Base-by-base conservation (phyloP, 2,888 invertebrate species). In the Arctia plantaginis region DNA sequence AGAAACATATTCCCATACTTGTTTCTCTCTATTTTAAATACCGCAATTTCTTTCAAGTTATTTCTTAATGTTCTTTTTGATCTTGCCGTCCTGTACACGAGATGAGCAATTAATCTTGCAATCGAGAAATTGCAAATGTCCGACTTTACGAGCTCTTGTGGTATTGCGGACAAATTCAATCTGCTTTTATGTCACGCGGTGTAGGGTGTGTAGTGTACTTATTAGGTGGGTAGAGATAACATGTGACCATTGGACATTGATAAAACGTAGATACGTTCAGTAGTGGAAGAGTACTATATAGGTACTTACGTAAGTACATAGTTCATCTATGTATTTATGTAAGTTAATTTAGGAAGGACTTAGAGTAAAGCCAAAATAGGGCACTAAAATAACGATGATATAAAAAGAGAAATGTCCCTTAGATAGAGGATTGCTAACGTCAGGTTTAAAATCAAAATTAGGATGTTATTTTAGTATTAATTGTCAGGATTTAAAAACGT, bases 31-130 rank as follows among this genome's bases (percentile, higher is more conserved):
- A n/a, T 72, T 35, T 51, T 15, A 59, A n/a, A 69, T 39, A 59
- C n/a, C 12, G n/a, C 39, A 47, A 59, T 62, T 66, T 33, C 20
- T 35, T 13, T 35, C 6, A 12, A 66, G 30, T 69, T 35, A 20
- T 23, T 23, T 55, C 35, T 69, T n/a, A 55, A 35, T 18, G 20
- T n/a, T 55, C 47, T 69, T 85, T 30, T 35, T 74, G 30, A 55
- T 65, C 15, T 70, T 27, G 44, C 88, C 86, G 85, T 86, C 75
- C 64, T 55, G 59, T 47, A 55, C 35, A 69, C 51, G 35, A 55
- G 83, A 82, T 75, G 77, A 79, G 76, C 80, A 82, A 86, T 87
- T 84, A 87, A 88, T 86, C 83, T 83, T 73, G 81, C 80, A 83
- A 83, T 83, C 80, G 80, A 83, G 84, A 88, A 85, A 87, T 84